Conservation (phyloP, 2,888 invertebrate species). For the Eupsilia transversa region DNA sequence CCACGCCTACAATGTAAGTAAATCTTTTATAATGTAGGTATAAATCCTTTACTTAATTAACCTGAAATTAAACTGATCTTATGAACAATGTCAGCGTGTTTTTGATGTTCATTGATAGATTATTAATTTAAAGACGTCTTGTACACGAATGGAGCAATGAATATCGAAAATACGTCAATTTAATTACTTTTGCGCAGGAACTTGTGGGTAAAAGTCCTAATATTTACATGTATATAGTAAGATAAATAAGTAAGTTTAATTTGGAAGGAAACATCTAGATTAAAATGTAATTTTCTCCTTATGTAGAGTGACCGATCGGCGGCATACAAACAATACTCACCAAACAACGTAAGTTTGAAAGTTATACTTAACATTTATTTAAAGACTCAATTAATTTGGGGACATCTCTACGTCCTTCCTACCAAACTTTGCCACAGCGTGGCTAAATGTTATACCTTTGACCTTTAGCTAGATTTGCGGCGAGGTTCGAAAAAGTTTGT, state of each 20-base stretch:
- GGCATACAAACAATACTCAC: not conserved
- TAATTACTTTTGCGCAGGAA: not conserved
- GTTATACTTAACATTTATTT: not conserved
- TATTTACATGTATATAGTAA: not conserved
- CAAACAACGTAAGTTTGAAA: slow-evolving; percentile 34
- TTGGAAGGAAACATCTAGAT: not conserved
- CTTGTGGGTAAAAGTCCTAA: not conserved
- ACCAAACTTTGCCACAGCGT: slow-evolving; percentile 1
- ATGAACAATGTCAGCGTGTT: not conserved
- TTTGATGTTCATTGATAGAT: slow-evolving; percentile 40
- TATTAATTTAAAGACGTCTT: slow-evolving; percentile 32
- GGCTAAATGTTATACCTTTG: slow-evolving; percentile 9
- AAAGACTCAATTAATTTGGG: not conserved
- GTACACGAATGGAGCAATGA: slow-evolving; percentile 60
- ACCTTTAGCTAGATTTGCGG: slow-evolving; percentile 1
- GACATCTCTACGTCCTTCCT: not conserved
- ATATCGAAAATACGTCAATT: slow-evolving; percentile 11
- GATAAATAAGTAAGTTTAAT: not conserved
- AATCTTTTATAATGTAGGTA: not conserved
- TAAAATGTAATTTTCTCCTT: slow-evolving; percentile 6
- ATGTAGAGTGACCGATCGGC: slow-evolving; percentile 28
- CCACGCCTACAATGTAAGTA: slow-evolving; percentile 13
- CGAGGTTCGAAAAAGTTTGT: slow-evolving; percentile 20
- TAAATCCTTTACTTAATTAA: not conserved
- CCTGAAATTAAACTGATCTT: not conserved